Evolutionary conservation across 1,140 invertebrate genomes (phyloP), one percentile per base, ranked within the genome.

Genomic region (Polypedilum vanderplanki): DNA sequence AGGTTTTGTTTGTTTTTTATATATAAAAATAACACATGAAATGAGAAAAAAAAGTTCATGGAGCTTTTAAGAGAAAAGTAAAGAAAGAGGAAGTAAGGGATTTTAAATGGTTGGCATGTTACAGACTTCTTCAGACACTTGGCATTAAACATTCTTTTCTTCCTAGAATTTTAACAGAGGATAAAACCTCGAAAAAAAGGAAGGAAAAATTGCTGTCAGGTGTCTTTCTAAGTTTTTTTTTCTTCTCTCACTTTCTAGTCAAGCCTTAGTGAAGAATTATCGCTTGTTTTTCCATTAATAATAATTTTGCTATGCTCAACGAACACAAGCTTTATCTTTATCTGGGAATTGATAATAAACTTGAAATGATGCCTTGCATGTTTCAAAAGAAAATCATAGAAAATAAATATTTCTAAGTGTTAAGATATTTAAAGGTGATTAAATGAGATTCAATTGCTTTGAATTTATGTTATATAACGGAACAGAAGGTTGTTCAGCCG

Each of bases 231-330:
- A n/a, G 3, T 4, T 12, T 57, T 12, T 57, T 57, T n/a, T n/a
- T 15, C 15, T n/a, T n/a, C 12, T 57, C 46, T 57, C n/a, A 12
- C n/a, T 57, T n/a, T 57, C 3, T 46, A 46, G 41, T n/a, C 10
- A n/a, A n/a, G 4, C 12, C n/a, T 57, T 57, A n/a, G 46, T 57
- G n/a, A 57, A 57, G 46, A 57, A 57, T 57, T 57, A 57, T 57
- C 46, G 46, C 46, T 57, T 57, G n/a, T 57, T 57, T 57, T 57
- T 12, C 46, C 46, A 57, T 57, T 57, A 57, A 57, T 57, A 57
- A 57, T 57, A 57, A 57, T 57, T n/a, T 57, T n/a, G n/a, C 10
- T 12, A 57, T 57, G 12, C n/a, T 57, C 46, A 57, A 4, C 1
- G 46, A n/a, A n/a, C n/a, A 4, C 12, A 57, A 12, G 46, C 46